Evolutionary conservation across 2,888 invertebrate species (phyloP), one percentile per base, ranked within the genome.

Genomic region (Nysson spinosus): DNA sequence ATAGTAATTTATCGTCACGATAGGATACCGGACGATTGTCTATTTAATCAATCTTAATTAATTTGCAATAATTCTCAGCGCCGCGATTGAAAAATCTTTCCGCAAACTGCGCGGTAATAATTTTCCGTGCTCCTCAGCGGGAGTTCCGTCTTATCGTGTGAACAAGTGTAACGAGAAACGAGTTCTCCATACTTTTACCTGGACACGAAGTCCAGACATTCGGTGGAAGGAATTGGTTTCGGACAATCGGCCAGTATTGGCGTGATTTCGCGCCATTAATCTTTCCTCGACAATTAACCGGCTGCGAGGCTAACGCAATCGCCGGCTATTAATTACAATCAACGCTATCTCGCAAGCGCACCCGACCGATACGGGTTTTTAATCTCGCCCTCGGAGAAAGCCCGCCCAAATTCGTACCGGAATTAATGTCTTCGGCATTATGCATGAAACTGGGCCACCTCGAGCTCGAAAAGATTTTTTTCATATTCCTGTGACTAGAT

Each of bases 251-350:
- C 43, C 67, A 20, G 58, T 72, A 78, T 72, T 83, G 78, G 82
- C 83, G 82, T 83, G 84, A 81, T 81, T 78, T 74, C 69, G 61
- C 78, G 79, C 79, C 82, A 81, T 84, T 83, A 83, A 80, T 84
- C 83, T 83, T 81, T 62, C 46, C 71, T 73, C 80, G 82, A 83
- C 83, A 84, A 85, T 85, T 85, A 85, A 85, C 81, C 79, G 79
- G 74, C 71, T 65, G 58, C 70, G 50, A 62, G 62, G 58, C 75
- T 64, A 65, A 78, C 60, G 77, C 80, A 78, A 79, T 80, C 78
- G 72, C 67, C 74, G 78, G 83, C 85, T 85, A 85, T 85, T 85
- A 85, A 85, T 85, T 85, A 84, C 85, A 85, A 85, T 85, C 85
- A 85, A 79, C 81, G 83, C 81, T 85, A 84, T 85, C 83, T 77